phyloP scores from a whole-genome alignment of 2,113 vertebrate species.

The Hyla sarda region DNA sequence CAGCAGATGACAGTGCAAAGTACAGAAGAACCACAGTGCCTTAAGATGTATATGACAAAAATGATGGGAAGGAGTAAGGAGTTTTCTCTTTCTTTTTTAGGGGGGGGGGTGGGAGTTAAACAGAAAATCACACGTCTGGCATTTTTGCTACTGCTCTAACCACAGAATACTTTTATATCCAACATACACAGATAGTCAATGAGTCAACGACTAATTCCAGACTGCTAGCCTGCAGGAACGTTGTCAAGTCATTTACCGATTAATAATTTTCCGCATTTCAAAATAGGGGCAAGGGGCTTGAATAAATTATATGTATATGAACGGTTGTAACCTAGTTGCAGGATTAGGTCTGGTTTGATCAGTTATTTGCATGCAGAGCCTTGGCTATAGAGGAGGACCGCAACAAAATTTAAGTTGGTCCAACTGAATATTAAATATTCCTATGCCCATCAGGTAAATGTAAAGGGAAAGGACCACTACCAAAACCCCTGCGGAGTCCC shows the following conservation, averaged over 20 bases:
- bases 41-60: background rate
- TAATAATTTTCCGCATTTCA: background rate
- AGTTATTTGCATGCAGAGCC: background rate
- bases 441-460: too few relatives aligned
- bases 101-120: background rate
- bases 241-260: background rate
- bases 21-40: background rate
- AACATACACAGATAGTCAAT: background rate
- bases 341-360: background rate
- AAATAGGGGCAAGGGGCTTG: background rate
- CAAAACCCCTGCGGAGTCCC: background rate
- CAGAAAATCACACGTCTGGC: background rate
- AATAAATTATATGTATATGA: background rate
- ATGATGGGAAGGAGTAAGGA: background rate
- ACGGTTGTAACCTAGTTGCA: background rate
- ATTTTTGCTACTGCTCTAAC: constrained; percentile 15
- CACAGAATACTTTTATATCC: background rate
- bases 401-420: background rate
- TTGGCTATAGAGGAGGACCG: background rate
- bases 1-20: background rate
- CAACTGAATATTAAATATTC: background rate
- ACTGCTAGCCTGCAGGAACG: background rate
- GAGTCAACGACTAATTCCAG: constrained; percentile 6
- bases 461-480: too few relatives aligned
- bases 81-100: background rate